Evolutionary conservation across 2,113 vertebrate species (phyloP), one percentile per base, ranked within the genome.

Genomic region (Antechinus flavipes): DNA sequence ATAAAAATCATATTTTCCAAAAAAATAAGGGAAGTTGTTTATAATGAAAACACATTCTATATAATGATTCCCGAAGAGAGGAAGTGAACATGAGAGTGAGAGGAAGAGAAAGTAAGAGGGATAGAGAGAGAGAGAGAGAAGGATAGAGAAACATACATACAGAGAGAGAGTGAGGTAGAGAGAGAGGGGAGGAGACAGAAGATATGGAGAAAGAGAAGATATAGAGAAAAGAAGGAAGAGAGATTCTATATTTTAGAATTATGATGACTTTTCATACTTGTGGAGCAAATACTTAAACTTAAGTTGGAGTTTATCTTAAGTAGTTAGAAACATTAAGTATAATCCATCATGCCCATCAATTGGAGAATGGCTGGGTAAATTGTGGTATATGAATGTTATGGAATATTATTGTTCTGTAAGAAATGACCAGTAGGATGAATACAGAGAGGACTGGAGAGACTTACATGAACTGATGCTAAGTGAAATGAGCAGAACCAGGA

Each of bases 91-190:
- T 42, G 14, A 76, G 68, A 76, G 30, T 90, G 2, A 50, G 9
- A 3, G 7, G 46, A 89, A 24, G 54, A 91, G 27, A 68, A 68
- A 68, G 12, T 30, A 2, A 30, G 58, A 61, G 27, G 55, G 9
- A 16, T 54, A 56, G 5, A 56, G 3, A 2, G 8, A 89, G 3
- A 2, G 8, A 89, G 2, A 16, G 9, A 49, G 19, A 52, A 90
- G 27, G 1, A 49, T 27, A 25, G 14, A 25, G 9, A 0, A 0
- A 19, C 3, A n/a, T 11, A 91, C n/a, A 9, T 1, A 35, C 4
- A 90, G 27, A 12, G 42, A 90, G 27, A 12, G 27, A 47, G 54
- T 26, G n/a, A 46, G 7, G 5, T 91, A 90, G 46, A 8, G 50
- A 93, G 11, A 9, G n/a, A 30, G 25, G 23, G 7, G 2, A 2